Evolutionary conservation across 2,113 vertebrate species (phyloP).

Genomic region (Machaerirhynchus nigripectus): DNA sequence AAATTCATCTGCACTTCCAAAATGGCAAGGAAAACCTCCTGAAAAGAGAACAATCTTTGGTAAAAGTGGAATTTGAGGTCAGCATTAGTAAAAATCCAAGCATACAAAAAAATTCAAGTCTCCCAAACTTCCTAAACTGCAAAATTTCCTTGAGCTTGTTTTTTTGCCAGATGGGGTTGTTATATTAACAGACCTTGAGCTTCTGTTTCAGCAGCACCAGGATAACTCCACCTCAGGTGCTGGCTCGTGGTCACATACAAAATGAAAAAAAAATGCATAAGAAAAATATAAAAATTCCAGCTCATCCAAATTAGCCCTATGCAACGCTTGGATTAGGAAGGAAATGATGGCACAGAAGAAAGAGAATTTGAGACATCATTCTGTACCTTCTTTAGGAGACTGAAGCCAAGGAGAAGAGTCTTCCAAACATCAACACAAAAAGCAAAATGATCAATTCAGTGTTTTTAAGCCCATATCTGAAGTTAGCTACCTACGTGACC

Average conservation of each 20-base stretch:
- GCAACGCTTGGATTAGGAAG: neutral
- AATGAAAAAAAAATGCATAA: neutral
- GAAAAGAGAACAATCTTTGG: neutral
- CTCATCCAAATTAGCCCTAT: neutral
- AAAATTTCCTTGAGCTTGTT: neutral
- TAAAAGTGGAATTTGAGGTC: neutral
- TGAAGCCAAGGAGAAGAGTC: neutral
- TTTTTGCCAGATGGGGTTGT: neutral
- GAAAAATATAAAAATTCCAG: neutral
- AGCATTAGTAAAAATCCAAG: neutral
- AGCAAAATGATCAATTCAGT: neutral
- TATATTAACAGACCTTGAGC: neutral
- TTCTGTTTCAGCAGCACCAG: neutral
- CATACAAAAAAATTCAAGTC: neutral
- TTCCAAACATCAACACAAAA: neutral
- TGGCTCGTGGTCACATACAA: rapidly evolving
- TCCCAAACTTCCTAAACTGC: neutral
- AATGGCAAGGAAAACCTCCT: rapidly evolving
- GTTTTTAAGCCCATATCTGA: neutral
- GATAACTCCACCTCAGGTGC: neutral
- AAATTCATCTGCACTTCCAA: neutral
- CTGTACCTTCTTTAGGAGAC: neutral
- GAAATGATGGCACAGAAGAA: neutral
- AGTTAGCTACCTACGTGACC: neutral
- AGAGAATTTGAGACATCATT: neutral